These are phyloP conservation scores for Tolypeutes matacus DNA, from an alignment of 2,797 vertebrate species.

Conservation along the genomic window DNA sequence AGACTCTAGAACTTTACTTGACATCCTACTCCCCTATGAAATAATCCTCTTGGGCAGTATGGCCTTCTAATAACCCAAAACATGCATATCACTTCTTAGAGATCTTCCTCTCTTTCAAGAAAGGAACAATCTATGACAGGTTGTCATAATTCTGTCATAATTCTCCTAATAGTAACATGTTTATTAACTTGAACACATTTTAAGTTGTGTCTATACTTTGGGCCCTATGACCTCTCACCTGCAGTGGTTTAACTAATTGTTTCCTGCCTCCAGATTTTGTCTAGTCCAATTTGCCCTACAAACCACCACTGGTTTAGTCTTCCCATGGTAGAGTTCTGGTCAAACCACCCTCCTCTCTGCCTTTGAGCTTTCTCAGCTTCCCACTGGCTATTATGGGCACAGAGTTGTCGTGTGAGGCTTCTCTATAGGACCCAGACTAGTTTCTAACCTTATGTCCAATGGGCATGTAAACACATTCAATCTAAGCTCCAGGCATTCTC, in stretches of 20 bases:
- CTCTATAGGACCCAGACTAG: neutral
- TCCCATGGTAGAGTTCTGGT: neutral
- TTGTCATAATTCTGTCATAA: too few relatives aligned
- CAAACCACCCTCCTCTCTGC: too few relatives aligned
- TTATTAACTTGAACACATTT: neutral
- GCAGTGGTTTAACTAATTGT: neutral
- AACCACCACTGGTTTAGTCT: too few relatives aligned
- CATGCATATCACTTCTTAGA: neutral
- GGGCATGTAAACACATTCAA: neutral
- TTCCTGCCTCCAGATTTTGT: neutral
- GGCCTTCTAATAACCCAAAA: neutral
- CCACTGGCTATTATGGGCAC: too few relatives aligned
- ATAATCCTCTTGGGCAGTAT: neutral
- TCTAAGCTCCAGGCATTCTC: rapidly evolving
- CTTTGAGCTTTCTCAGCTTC: neutral
- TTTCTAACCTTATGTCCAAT: too few relatives aligned
- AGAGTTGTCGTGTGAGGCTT: rapidly evolving
- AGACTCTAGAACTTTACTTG: neutral
- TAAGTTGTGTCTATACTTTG: neutral
- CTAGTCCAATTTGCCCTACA: neutral
- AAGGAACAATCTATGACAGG: rapidly evolving
- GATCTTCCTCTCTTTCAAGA: neutral
- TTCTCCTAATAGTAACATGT: neutral
- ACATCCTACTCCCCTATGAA: neutral
- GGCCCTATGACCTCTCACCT: neutral